Percentiles rank a stretch among this genome's conserved stretches.
Conservation (phyloP, 2,797 vertebrate species). For the Psittacula echo region DNA sequence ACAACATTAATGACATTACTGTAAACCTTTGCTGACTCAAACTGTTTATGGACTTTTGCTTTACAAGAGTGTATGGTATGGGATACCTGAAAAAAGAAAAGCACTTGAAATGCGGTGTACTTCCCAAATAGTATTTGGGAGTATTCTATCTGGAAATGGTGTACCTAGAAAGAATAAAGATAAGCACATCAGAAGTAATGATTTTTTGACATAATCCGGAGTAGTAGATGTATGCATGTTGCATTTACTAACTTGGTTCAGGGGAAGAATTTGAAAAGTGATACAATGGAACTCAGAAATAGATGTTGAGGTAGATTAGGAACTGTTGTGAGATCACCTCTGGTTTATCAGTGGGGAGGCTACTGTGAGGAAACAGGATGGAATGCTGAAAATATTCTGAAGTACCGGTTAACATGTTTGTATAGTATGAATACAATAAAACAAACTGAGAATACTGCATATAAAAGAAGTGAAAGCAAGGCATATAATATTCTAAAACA, state of each 20-base stretch:
- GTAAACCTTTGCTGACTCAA: background rate
- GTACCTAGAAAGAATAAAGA: background rate
- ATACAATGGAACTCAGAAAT: background rate
- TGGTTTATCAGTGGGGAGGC: background rate
- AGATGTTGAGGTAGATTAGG: background rate
- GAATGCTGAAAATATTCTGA: background rate
- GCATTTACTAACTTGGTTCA: conserved; percentile 12
- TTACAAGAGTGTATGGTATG: background rate
- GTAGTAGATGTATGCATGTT: background rate
- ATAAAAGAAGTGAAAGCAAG: background rate
- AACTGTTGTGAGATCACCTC: background rate
- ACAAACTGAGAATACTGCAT: background rate
- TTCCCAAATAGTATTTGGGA: background rate
- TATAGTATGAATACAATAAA: background rate
- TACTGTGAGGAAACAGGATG: background rate
- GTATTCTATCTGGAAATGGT: background rate
- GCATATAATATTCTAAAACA: background rate
- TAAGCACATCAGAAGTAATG: background rate
- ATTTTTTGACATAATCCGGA: background rate
- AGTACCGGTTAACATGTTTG: background rate
- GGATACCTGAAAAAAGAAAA: background rate
- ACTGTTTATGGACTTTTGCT: background rate
- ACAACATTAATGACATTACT: background rate
- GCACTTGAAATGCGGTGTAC: background rate
- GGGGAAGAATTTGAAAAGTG: background rate